Percentiles rank a stretch among this genome's conserved stretches.
Conservation (phyloP, 2,888 invertebrate genomes). For the Apotomis capreana region DNA sequence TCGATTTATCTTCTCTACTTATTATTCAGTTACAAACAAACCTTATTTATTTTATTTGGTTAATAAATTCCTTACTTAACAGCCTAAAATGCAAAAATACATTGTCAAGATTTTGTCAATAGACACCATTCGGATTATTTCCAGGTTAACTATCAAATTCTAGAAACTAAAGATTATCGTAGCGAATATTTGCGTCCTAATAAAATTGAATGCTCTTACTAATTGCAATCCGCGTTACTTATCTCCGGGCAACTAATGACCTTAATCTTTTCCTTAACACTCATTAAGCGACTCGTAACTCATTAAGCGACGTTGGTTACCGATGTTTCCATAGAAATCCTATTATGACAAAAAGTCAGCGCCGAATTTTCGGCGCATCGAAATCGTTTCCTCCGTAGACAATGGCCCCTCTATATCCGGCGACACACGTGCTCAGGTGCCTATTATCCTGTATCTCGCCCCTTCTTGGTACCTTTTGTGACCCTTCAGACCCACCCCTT, state of each 20-base stretch:
- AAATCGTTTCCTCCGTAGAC: slow-evolving; percentile 80
- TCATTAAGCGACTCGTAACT: slow-evolving; percentile 26
- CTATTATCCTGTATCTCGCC: slow-evolving; percentile 73
- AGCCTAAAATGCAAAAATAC: no score
- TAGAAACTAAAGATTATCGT: slow-evolving; percentile 11
- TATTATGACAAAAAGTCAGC: slow-evolving; percentile 63
- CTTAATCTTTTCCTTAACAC: slow-evolving; percentile 32
- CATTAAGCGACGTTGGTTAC: slow-evolving; percentile 26
- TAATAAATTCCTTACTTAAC: no score
- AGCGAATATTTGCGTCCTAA: neutral
- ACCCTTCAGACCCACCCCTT: slow-evolving; percentile 64
- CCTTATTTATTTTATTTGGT: no score
- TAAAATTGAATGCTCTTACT: neutral
- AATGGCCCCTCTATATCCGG: slow-evolving; percentile 79
- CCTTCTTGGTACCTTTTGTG: slow-evolving; percentile 65
- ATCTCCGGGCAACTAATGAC: slow-evolving; percentile 20
- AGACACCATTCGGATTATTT: neutral
- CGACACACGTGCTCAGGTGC: slow-evolving; percentile 82
- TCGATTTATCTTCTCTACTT: neutral
- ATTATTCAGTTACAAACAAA: no score
- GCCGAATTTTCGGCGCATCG: slow-evolving; percentile 74
- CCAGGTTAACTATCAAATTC: neutral
- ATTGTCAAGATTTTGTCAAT: no score
- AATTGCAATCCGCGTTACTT: slow-evolving; percentile 6
- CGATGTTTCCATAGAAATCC: slow-evolving; percentile 34